Evolutionary conservation across 2,797 vertebrate genomes (phyloP), one percentile per base, ranked within the genome.

Genomic region (Miichthys miiuy): DNA sequence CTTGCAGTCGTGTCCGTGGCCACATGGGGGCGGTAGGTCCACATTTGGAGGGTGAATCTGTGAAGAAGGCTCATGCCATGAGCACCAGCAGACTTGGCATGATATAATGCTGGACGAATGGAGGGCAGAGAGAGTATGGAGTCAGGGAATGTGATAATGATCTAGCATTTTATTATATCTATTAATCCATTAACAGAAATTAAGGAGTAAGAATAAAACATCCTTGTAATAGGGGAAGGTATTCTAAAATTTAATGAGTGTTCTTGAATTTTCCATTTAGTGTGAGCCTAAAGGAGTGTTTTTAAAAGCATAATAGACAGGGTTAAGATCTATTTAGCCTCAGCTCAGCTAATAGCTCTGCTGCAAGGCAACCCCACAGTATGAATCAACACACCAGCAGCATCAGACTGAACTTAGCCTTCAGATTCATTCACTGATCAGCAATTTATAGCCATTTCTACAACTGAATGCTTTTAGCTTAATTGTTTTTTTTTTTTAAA

Each of bases 1-100:
- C 2, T 3, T 0, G 57, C 23, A 70, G 66, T 85, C 77, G 0
- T 46, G 21, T 18, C 14, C 63, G 18, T 21, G 21, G 30, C 86
- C 92, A 89, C 89, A 68, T 14, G 91, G 46, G 60, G 90, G 92
- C 80, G 72, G 47, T 80, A 90, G 27, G 17, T 57, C 76, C 88
- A 18, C 47, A 62, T 30, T 58, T 3, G 78, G 27, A 62, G 30
- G 3, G 50, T 38, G 25, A 44, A 7, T 50, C 21, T 21, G 27
- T 47, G 18, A 4, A 18, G 18, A 3, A 18, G 6, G 62, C 63
- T 67, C 10, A 2, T 34, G 48, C 25, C 73, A 74, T 68, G 66
- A 60, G 30, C 56, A 47, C 62, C 52, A 46, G 62, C 5, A 21
- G 20, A 51, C 38, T 38, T 68, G 56, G 67, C 34, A 62, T 52